Evolutionary conservation across 1,140 invertebrate genomes (phyloP).

Genomic region (Drosophila prosaltans): DNA sequence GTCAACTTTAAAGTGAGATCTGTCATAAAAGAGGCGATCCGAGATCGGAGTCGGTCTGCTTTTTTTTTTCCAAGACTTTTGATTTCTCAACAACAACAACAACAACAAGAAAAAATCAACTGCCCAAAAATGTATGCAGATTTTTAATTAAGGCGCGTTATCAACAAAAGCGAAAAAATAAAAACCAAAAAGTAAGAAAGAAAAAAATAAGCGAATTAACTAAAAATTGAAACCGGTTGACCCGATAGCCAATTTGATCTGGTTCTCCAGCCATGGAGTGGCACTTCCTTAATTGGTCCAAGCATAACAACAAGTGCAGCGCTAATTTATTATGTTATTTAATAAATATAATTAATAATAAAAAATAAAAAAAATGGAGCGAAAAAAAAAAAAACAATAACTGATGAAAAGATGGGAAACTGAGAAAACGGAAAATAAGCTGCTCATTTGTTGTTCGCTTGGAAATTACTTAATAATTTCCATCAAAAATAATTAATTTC

Average conservation of each 20-base stretch:
- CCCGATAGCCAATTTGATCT: constrained; percentile 72
- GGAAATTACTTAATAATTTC: constrained; percentile 82
- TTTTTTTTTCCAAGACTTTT: constrained; percentile 60
- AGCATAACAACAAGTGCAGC: constrained; percentile 75
- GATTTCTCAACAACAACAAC: constrained; percentile 48
- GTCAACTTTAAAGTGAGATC: constrained; percentile 79
- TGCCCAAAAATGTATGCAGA: constrained; percentile 78
- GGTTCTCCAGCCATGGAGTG: constrained; percentile 60
- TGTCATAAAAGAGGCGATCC: constrained; percentile 70
- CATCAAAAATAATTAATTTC: constrained; percentile 80
- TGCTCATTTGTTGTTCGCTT: constrained; percentile 51
- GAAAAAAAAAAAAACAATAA: constrained; percentile 22
- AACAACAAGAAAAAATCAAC: constrained; percentile 37
- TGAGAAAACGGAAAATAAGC: constrained; percentile 5
- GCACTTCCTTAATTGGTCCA: constrained; percentile 79
- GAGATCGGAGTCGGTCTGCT: constrained; percentile 46
- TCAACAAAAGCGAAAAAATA: constrained; percentile 52
- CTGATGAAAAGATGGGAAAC: constrained; percentile 25
- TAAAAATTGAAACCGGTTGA: constrained; percentile 57
- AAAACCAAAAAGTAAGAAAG: constrained; percentile 38
- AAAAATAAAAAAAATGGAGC: neutral
- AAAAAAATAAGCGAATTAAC: constrained; percentile 17
- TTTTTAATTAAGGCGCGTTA: constrained; percentile 78
- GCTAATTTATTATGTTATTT: constrained; percentile 79
- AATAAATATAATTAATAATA: constrained; percentile 71